phyloP scores from a whole-genome alignment of 2,113 vertebrate genomes.

The Dinomys branickii region DNA sequence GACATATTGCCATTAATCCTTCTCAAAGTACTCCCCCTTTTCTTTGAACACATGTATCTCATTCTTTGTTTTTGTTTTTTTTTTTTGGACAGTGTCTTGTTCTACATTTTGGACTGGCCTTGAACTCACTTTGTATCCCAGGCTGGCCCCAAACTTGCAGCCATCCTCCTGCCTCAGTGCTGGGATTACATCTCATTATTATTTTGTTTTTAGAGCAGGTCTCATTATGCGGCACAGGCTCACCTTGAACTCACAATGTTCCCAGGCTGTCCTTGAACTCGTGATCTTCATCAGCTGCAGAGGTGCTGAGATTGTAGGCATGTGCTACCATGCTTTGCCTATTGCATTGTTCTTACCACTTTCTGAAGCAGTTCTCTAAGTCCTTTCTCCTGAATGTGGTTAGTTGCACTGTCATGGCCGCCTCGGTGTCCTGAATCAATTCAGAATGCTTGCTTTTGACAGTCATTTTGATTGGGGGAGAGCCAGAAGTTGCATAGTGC shows the following conservation, averaged over 20 bases:
- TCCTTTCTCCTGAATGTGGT: not conserved
- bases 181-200: not conserved
- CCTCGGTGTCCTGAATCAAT: not conserved
- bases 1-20: not conserved
- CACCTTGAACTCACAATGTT: not conserved
- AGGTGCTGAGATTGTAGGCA: not conserved
- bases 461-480: not conserved
- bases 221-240: not conserved
- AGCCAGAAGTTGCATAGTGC: not conserved
- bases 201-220: not conserved
- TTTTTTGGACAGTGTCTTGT: not conserved
- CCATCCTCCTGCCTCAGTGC: not conserved
- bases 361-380: not conserved
- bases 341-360: not conserved
- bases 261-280: not conserved
- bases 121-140: not conserved
- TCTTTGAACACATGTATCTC: not conserved
- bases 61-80: not conserved
- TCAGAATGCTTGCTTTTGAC: not conserved
- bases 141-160: not conserved
- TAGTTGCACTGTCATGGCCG: not conserved
- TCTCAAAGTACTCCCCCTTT: not conserved
- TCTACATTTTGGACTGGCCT: not conserved
- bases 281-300: not conserved
- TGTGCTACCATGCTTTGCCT: not conserved